Evolutionary conservation across 92 coral and sea anemone genomes (phyloP).

Genomic region (Muricea muricata): DNA sequence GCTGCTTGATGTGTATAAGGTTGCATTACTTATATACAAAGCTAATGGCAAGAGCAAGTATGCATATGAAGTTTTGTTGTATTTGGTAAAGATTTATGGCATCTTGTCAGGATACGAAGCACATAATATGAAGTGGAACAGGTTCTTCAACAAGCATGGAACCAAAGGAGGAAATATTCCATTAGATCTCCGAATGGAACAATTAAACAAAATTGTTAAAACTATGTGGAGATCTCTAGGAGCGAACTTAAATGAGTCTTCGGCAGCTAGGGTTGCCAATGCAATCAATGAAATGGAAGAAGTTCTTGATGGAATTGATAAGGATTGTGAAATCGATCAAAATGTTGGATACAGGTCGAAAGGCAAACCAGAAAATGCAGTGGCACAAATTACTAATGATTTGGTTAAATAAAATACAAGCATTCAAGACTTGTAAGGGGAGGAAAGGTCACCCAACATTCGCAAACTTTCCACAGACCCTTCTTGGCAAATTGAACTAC

Average conservation of each 20-base stretch:
- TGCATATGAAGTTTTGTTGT: constrained; percentile 70
- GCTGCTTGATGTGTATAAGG: constrained; percentile 59
- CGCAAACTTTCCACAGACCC: too few relatives aligned
- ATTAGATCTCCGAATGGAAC: constrained; percentile 58
- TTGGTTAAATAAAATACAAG: too few relatives aligned
- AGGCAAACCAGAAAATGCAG: too few relatives aligned
- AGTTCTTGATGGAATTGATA: too few relatives aligned
- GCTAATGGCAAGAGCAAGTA: constrained; percentile 65
- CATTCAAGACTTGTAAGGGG: too few relatives aligned
- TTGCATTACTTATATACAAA: constrained; percentile 61
- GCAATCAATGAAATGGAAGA: too few relatives aligned
- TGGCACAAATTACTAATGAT: too few relatives aligned
- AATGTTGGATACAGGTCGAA: too few relatives aligned
- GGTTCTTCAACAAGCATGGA: constrained; percentile 78
- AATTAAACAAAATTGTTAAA: constrained; percentile 61
- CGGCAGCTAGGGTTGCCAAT: too few relatives aligned
- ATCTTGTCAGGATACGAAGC: constrained; percentile 55
- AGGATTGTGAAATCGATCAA: too few relatives aligned
- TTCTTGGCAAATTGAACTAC: too few relatives aligned
- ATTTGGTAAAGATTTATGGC: constrained; percentile 59
- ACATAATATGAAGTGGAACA: constrained; percentile 60
- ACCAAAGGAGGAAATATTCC: constrained; percentile 50
- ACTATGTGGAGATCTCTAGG: constrained; percentile 72
- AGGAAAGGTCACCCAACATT: too few relatives aligned
- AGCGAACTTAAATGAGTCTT: constrained; percentile 65